Evolutionary conservation across 1,140 invertebrate species (phyloP).

Genomic region (Saxidomus purpurata): DNA sequence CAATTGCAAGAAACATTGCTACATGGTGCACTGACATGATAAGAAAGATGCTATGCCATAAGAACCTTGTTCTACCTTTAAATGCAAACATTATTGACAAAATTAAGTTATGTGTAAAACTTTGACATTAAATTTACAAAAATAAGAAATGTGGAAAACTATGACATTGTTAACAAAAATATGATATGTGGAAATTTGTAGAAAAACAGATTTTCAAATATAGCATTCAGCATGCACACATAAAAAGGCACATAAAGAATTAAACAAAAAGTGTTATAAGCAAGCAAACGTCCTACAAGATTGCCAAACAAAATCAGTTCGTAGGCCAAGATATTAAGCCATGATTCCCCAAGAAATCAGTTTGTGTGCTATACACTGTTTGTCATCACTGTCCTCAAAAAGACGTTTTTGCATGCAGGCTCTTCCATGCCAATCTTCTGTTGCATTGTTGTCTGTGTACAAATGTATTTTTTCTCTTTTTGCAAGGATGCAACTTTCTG

Average conservation of each 20-base stretch:
- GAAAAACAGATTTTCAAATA: slow-evolving; percentile 23
- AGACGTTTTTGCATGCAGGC: slow-evolving; percentile 16
- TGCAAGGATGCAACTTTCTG: slow-evolving; percentile 18
- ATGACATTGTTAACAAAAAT: not conserved
- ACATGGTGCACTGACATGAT: slow-evolving; percentile 6
- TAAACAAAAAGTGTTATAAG: slow-evolving; percentile 8
- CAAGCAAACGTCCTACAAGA: too few relatives aligned
- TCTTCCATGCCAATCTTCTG: slow-evolving; percentile 38
- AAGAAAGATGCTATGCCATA: slow-evolving; percentile 19
- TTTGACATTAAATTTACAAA: not conserved
- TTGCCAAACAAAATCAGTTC: too few relatives aligned
- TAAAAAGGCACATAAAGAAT: slow-evolving; percentile 2
- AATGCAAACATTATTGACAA: not conserved
- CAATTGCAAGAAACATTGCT: too few relatives aligned
- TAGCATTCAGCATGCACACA: not conserved
- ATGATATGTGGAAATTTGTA: not conserved
- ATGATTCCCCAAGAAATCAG: not conserved
- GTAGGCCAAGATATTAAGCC: too few relatives aligned
- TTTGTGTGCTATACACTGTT: not conserved
- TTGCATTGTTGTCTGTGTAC: slow-evolving; percentile 22
- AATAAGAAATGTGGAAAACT: not conserved
- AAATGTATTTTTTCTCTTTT: slow-evolving; percentile 14
- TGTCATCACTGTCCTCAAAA: slow-evolving; percentile 9
- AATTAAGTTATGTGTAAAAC: not conserved
- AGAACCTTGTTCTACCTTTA: slow-evolving; percentile 17